These are phyloP conservation scores for Haliclona indistincta DNA, from an alignment of 37 sponge, comb jelly and placozoan species.

Conservation along the genomic window DNA sequence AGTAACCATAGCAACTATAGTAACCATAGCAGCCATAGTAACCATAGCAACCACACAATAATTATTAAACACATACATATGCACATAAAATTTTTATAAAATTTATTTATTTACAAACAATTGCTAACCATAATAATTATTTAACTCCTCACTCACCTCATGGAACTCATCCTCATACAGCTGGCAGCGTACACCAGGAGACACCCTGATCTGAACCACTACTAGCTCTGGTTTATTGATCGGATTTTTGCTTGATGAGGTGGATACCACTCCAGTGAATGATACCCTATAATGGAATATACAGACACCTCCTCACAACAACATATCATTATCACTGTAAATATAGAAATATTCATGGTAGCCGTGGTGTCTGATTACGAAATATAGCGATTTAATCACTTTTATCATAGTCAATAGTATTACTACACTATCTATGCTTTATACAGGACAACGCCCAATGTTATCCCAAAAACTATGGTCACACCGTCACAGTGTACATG, in stretches of 20 bases:
- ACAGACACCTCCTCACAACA: no score
- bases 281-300: neutral
- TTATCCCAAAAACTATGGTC: no score
- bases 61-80: neutral
- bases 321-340: no score
- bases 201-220: slow-evolving; percentile 49
- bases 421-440: no score
- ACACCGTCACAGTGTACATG: no score
- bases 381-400: neutral
- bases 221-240: neutral
- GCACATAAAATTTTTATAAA: slow-evolving; percentile 8
- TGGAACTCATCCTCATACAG: slow-evolving; percentile 49
- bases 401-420: no score
- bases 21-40: no score
- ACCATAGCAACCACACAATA: neutral
- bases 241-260: no score
- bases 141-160: slow-evolving; percentile 19
- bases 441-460: no score
- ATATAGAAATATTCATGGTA: no score
- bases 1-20: neutral
- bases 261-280: neutral
- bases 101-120: no score
- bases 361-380: neutral
- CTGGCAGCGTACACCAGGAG: slow-evolving; percentile 18
- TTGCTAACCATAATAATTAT: neutral